These are phyloP conservation scores for rabbit (Oryctolagus cuniculus) DNA, from an alignment of 2,113 vertebrate genomes.

Conservation along the genomic window DNA sequence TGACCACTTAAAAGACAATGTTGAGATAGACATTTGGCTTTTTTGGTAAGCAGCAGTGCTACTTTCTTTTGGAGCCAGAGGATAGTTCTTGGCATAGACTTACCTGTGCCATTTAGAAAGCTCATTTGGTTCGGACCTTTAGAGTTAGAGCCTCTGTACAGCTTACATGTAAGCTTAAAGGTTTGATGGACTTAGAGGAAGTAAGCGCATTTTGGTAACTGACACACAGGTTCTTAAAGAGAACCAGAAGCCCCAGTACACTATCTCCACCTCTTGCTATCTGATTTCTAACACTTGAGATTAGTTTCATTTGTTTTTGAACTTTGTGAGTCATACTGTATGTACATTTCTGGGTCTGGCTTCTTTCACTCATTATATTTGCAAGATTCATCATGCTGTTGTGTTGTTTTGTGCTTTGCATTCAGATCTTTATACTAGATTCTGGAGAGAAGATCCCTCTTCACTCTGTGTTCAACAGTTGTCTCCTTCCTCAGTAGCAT, in stretches of 20 bases:
- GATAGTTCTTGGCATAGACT: not conserved
- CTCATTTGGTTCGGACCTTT: not conserved
- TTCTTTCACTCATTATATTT: not conserved
- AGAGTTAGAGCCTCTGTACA: not conserved
- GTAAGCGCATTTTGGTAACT: not conserved
- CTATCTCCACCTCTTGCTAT: not conserved
- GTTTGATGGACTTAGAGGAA: slow-evolving; percentile 23
- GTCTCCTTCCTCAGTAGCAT: not conserved
- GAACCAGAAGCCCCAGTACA: not conserved
- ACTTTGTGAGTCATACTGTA: not conserved
- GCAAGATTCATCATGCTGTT: not conserved
- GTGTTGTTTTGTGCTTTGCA: not conserved
- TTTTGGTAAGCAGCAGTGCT: not conserved
- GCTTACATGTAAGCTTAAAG: not conserved
- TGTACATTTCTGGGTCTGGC: not conserved
- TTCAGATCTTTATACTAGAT: not conserved
- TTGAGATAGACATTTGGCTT: not conserved
- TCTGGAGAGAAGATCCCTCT: not conserved
- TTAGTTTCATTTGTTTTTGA: not conserved
- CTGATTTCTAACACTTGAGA: not conserved
- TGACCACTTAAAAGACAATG: not conserved
- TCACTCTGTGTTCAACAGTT: not conserved
- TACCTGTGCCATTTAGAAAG: not conserved
- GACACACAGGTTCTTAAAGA: not conserved
- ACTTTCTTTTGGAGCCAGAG: not conserved